Percentiles rank a stretch among this genome's conserved stretches.
phyloP scores from a whole-genome alignment of 2,113 vertebrate genomes.

The Labeo rohita region DNA sequence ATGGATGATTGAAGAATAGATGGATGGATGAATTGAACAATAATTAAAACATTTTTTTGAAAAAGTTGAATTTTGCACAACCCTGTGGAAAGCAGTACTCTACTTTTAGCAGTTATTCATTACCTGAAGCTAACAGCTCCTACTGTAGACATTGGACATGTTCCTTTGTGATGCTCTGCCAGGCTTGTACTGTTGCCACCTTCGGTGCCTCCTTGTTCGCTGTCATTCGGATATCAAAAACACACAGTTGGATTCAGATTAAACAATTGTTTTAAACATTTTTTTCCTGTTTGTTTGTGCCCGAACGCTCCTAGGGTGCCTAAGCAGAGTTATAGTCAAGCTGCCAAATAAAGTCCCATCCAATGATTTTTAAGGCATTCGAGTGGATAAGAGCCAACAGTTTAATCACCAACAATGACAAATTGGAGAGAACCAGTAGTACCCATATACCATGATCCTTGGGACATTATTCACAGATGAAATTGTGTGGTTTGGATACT shows the following conservation, averaged over 20 bases:
- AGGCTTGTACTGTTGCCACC: constrained; percentile 1
- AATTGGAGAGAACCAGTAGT: not conserved
- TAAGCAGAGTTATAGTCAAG: not conserved
- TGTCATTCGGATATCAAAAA: constrained; percentile 15
- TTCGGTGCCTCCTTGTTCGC: constrained; percentile 3
- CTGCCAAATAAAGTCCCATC: constrained; percentile 28
- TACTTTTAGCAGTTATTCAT: constrained; percentile 18
- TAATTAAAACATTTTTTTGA: too few species aligned
- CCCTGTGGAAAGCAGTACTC: not conserved
- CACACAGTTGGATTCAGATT: constrained; percentile 20
- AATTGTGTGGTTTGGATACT: constrained; percentile 23
- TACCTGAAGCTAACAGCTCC: constrained; percentile 10
- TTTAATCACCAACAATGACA: constrained; percentile 14
- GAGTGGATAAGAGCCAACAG: not conserved
- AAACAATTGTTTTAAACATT: constrained; percentile 22
- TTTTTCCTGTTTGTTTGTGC: not conserved
- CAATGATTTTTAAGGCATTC: constrained; percentile 28
- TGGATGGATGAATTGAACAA: too few species aligned
- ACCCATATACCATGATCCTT: constrained; percentile 7
- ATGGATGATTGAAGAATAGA: too few species aligned
- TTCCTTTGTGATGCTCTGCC: constrained; percentile 10
- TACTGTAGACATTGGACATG: not conserved
- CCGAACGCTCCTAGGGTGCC: not conserved
- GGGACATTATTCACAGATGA: constrained; percentile 6
- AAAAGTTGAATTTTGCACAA: not conserved